phyloP scores from a whole-genome alignment of 1,140 invertebrate genomes.

The Pseudachorutes palmiensis region DNA sequence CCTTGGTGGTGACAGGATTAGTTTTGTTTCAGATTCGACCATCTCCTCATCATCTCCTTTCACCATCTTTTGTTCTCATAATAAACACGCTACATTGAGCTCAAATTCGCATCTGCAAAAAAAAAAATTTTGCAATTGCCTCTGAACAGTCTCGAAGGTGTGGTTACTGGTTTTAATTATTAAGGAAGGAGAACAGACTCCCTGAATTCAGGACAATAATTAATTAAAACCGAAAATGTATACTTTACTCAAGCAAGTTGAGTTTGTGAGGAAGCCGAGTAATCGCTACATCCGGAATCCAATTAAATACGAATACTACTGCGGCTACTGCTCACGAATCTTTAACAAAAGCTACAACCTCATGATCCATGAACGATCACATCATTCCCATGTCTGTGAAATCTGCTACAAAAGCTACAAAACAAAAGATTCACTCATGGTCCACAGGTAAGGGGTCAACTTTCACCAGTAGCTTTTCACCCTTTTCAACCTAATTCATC shows the following conservation, averaged over 20 bases:
- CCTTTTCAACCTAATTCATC: no score
- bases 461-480: no score
- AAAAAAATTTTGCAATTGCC: background rate
- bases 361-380: conserved; percentile 96
- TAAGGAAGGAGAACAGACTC: background rate
- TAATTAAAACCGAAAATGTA: background rate
- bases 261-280: conserved; percentile 5
- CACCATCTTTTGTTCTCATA: background rate
- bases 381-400: conserved; percentile 97
- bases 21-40: background rate
- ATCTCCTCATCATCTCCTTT: background rate
- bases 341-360: conserved; percentile 99
- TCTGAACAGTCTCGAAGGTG: background rate
- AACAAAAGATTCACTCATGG: conserved; percentile 88
- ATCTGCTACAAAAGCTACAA: conserved; percentile 98
- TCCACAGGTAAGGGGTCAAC: conserved; percentile 68
- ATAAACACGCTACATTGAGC: background rate
- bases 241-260: background rate
- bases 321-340: conserved; percentile 94
- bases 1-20: background rate
- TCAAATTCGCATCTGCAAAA: background rate
- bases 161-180: background rate
- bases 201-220: background rate
- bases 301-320: conserved; percentile 90
- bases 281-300: conserved; percentile 1